Evolutionary conservation across 2,797 vertebrate genomes (phyloP).

Genomic region (Antrozous pallidus): DNA sequence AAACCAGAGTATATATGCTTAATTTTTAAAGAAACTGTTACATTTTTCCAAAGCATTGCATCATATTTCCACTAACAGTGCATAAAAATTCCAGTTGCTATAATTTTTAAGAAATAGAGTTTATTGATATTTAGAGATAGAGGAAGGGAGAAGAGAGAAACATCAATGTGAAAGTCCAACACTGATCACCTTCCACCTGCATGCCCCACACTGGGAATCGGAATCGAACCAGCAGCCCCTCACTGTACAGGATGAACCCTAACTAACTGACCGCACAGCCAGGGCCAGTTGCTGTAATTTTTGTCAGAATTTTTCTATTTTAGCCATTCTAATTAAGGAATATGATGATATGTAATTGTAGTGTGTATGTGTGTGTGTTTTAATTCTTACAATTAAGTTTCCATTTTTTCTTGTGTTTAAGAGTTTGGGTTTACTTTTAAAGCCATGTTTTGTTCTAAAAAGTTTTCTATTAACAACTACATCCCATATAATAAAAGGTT

Average conservation of each 20-base stretch:
- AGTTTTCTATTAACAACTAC: neutral
- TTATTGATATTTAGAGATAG: neutral
- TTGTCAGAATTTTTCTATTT: neutral
- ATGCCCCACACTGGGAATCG: neutral
- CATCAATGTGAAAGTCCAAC: neutral
- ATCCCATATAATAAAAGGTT: neutral
- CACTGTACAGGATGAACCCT: neutral
- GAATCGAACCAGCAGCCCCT: neutral
- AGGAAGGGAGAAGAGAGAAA: neutral
- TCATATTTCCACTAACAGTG: neutral
- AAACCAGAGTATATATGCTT: too few species aligned
- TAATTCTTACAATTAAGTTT: neutral
- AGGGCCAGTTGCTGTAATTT: neutral
- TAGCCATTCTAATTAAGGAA: neutral
- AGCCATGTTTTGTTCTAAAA: neutral
- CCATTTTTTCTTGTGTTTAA: neutral
- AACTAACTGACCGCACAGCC: neutral
- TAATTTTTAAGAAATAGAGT: neutral
- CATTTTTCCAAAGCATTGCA: neutral
- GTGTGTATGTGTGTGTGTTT: neutral
- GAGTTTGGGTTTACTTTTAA: neutral
- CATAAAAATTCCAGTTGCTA: neutral
- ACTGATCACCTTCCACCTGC: neutral
- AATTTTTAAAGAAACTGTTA: neutral
- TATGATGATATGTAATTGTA: neutral